These are phyloP conservation scores for Dipodomys stephensi DNA, from an alignment of 2,113 vertebrate genomes.

Conservation along the genomic window DNA sequence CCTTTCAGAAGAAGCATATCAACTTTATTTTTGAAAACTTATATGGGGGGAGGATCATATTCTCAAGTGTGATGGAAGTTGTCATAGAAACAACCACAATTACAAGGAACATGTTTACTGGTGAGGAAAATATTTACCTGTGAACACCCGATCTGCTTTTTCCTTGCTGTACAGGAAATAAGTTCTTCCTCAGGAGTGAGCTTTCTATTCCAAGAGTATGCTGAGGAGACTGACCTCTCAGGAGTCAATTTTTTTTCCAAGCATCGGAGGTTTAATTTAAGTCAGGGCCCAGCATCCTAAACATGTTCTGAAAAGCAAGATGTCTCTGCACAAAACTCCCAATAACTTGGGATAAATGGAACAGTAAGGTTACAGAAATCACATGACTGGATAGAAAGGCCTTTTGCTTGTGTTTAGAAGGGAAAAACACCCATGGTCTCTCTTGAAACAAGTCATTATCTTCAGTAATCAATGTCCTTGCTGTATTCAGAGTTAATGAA, in stretches of 20 bases:
- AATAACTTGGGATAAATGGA: not conserved
- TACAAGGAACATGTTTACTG: slow-evolving; percentile 20
- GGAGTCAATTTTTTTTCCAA: not conserved
- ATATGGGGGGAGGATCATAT: not conserved
- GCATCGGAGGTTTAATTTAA: slow-evolving; percentile 28
- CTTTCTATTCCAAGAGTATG: not conserved
- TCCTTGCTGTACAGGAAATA: not conserved
- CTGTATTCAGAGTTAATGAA: slow-evolving; percentile 61
- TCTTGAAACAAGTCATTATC: slow-evolving; percentile 70
- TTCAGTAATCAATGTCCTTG: slow-evolving; percentile 57
- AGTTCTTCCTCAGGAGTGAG: not conserved
- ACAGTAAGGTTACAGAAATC: not conserved
- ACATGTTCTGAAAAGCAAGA: not conserved
- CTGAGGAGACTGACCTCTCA: not conserved
- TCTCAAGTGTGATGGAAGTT: slow-evolving; percentile 1
- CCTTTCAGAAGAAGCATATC: not conserved
- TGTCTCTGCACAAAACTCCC: not conserved
- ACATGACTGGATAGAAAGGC: not conserved
- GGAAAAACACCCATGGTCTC: not conserved
- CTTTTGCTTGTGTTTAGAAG: slow-evolving; percentile 28
- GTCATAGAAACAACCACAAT: slow-evolving; percentile 60
- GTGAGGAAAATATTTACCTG: slow-evolving; percentile 55
- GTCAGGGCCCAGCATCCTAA: not conserved
- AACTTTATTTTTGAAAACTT: not conserved
- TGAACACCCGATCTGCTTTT: not conserved